These are phyloP conservation scores for Megalops atlanticus DNA, from an alignment of 2,113 vertebrate species.

Conservation along the genomic window DNA sequence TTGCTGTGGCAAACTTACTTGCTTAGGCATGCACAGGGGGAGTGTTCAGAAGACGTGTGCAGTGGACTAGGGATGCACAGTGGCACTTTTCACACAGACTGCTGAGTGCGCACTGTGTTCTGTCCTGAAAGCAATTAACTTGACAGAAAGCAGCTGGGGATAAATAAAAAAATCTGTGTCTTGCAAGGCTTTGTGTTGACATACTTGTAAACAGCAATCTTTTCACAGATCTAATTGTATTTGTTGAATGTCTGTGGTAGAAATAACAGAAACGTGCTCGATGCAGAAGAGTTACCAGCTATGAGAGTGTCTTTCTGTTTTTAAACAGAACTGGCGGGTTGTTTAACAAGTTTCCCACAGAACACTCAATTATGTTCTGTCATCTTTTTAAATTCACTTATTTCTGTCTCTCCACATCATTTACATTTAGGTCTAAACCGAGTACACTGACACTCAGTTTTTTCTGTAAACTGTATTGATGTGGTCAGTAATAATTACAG, in stretches of 20 bases:
- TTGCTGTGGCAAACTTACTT: not conserved
- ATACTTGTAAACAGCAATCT: conserved; percentile 52
- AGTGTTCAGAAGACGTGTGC: not conserved
- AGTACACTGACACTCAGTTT: not conserved
- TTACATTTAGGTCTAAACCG: not conserved
- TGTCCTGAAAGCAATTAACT: conserved; percentile 46
- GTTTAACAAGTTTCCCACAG: too few relatives aligned
- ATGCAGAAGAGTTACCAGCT: too few relatives aligned
- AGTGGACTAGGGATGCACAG: not conserved
- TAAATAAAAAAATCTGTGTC: conserved; percentile 66
- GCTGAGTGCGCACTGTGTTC: conserved; percentile 31
- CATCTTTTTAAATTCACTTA: too few relatives aligned
- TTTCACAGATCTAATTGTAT: conserved; percentile 8
- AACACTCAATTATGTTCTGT: too few relatives aligned
- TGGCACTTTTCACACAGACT: not conserved
- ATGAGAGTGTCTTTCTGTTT: not conserved
- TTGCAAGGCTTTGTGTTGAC: conserved; percentile 38
- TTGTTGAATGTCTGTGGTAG: conserved; percentile 18
- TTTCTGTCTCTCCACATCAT: not conserved
- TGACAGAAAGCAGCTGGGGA: conserved; percentile 43
- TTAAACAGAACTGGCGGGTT: not conserved
- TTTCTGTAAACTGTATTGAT: too few relatives aligned
- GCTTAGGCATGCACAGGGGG: not conserved
- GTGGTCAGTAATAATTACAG: not conserved
- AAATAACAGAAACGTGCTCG: too few relatives aligned